Evolutionary conservation across 2,797 vertebrate genomes (phyloP).

Genomic region (Epinephelus coioides): DNA sequence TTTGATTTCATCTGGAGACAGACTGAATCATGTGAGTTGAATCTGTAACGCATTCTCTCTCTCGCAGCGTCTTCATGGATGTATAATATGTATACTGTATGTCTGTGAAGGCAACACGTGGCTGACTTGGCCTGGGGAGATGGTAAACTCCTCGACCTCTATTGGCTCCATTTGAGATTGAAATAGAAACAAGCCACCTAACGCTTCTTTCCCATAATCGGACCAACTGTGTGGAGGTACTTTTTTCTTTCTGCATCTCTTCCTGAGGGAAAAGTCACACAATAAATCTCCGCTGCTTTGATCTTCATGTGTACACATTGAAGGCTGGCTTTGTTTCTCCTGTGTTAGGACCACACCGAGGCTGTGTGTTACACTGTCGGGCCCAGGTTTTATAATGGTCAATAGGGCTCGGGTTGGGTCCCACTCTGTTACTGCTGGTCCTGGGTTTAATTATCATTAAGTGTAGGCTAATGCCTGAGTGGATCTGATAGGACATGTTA

Average conservation of each 20-base stretch:
- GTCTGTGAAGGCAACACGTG: conserved; percentile 1
- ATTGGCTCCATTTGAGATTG: conserved; percentile 3
- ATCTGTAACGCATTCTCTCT: background rate
- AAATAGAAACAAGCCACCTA: conserved; percentile 26
- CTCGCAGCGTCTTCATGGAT: background rate
- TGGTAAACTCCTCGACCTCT: conserved; percentile 18
- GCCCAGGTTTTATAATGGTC: too few species aligned
- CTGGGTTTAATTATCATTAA: too few species aligned
- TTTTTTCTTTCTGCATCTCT: background rate
- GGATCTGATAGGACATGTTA: too few species aligned
- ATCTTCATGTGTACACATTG: background rate
- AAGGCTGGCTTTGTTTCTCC: background rate
- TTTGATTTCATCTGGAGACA: background rate
- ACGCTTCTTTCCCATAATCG: conserved; percentile 4
- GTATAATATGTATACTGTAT: background rate
- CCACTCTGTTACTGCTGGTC: too few species aligned
- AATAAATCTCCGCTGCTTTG: background rate
- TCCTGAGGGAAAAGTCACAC: background rate
- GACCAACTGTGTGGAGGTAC: background rate
- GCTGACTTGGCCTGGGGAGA: conserved; percentile 3
- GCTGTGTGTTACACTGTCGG: background rate
- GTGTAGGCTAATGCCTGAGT: too few species aligned
- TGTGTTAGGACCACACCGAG: background rate
- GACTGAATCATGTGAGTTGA: background rate
- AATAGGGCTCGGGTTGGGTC: too few species aligned